Evolutionary conservation across 2,888 invertebrate species (phyloP), one percentile per base, ranked within the genome.

Genomic region (Phania funesta): DNA sequence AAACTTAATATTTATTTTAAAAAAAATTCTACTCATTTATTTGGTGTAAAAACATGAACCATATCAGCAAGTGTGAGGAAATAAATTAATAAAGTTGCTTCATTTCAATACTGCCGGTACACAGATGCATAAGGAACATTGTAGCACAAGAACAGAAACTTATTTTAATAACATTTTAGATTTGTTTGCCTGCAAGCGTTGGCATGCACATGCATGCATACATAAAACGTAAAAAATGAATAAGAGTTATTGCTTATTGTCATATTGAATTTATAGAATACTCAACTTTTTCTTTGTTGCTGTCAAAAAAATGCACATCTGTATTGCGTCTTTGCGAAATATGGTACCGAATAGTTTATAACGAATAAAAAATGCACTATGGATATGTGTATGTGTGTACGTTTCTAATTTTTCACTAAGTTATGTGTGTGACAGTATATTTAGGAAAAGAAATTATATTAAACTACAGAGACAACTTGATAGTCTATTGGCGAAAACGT

Each of bases 221-320:
- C 8, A 3, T 9, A 16, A 16, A 16, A 41, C 16, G n/a, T 41
- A 22, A 20, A 16, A 54, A 11, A 24, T 18, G 38, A 18, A 24
- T n/a, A 62, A 84, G 80, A 83, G 76, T 81, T 85, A 86, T 85
- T 86, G 85, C 86, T 86, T 83, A 86, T 87, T 87, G 88, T 87
- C 87, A 87, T 85, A 87, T 85, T 84, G 87, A 87, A 84, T 84
- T 84, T 84, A 86, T 88, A 87, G 88, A 87, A 87, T 88, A 88
- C 87, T 86, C 85, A 86, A 87, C 85, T 18, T 35, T 50, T 60
- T 18, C 86, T 85, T 9, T 60, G n/a, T n/a, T n/a, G 85, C 85
- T 87, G 86, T 87, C 87, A 87, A 46, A 88, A 35, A 88, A 87
- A 86, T 84, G 84, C 86, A 85, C 87, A 87, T 85, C 85, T 86